phyloP scores from a whole-genome alignment of 2,113 vertebrate species.

The Actenoides lindsayi region DNA sequence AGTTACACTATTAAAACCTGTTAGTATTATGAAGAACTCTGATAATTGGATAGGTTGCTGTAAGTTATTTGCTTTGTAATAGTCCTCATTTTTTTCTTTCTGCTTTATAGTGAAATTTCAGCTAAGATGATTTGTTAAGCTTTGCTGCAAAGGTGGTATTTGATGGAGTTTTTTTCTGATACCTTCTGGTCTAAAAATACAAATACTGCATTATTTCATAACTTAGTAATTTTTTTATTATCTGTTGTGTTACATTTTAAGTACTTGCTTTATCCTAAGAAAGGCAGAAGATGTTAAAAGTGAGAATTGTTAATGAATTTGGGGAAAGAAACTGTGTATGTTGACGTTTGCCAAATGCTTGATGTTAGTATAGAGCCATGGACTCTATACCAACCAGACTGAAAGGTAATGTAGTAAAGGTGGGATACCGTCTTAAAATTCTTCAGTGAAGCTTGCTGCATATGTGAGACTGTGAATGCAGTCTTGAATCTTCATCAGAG shows the following conservation, averaged over 20 bases:
- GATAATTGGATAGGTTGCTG: not conserved
- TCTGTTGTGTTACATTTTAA: not conserved
- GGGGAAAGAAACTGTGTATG: accelerated
- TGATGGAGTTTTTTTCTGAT: not conserved
- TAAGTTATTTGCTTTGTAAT: not conserved
- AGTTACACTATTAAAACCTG: not conserved
- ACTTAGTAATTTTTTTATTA: not conserved
- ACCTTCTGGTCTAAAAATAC: not conserved
- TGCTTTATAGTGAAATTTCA: not conserved
- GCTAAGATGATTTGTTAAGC: not conserved
- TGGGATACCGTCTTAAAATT: not conserved
- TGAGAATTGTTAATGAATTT: not conserved
- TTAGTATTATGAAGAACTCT: not conserved
- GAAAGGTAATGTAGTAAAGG: not conserved
- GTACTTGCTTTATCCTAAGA: not conserved
- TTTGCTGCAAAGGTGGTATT: not conserved
- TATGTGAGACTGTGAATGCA: not conserved
- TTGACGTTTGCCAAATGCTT: not conserved
- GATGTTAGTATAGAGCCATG: not conserved
- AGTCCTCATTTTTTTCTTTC: not conserved
- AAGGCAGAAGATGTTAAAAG: not conserved
- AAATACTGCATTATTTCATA: not conserved
- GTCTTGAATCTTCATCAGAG: not conserved
- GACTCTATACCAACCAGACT: too few relatives aligned
- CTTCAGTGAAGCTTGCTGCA: not conserved